A percentile compares a stretch with the other conserved stretches of the same genome.
Conservation (phyloP, 2,888 invertebrate genomes). For the Limnephilus marmoratus region DNA sequence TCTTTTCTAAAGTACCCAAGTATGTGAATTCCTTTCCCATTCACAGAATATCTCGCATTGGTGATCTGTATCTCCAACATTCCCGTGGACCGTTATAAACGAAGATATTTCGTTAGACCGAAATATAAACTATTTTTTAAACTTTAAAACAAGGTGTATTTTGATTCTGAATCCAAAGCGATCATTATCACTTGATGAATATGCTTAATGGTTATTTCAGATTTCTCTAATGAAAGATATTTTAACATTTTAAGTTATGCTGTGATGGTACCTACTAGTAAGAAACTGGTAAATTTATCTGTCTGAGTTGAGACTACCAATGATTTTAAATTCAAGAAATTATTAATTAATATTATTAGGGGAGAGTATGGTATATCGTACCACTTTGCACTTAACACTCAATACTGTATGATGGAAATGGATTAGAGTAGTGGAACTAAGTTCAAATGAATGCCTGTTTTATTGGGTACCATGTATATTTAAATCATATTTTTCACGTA, state of each 20-base stretch:
- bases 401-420: too few species aligned
- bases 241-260: constrained; percentile 50
- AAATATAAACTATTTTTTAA: background rate
- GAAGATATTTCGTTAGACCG: constrained; percentile 29
- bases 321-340: background rate
- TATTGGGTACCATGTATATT: too few species aligned
- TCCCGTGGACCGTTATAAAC: background rate
- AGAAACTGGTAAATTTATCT: constrained; percentile 58
- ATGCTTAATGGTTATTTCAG: constrained; percentile 42
- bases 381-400: too few species aligned
- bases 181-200: constrained; percentile 54
- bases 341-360: background rate
- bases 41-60: background rate
- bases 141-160: background rate
- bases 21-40: background rate
- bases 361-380: too few species aligned
- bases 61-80: constrained; percentile 7
- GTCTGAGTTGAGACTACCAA: constrained; percentile 41
- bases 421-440: too few species aligned
- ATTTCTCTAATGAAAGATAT: constrained; percentile 56
- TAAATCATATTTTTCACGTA: too few species aligned
- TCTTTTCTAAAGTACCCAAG: background rate
- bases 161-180: constrained; percentile 18
- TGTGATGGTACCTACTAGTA: constrained; percentile 42
- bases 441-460: too few species aligned